Evolutionary conservation across 2,113 vertebrate species (phyloP).

Genomic region (Stomatorhinus ivindoensis): DNA sequence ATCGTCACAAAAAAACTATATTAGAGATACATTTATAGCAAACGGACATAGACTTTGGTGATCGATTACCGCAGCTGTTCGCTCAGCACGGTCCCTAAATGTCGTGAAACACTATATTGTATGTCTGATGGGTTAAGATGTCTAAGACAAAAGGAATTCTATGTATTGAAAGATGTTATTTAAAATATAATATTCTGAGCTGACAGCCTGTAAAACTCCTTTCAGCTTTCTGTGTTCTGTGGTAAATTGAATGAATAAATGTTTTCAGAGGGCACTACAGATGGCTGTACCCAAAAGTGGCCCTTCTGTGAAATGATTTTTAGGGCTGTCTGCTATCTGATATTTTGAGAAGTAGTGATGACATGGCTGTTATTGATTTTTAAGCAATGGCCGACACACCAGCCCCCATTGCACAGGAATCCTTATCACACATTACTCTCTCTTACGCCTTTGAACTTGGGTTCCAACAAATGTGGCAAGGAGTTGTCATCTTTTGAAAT

Average conservation of each 20-base stretch:
- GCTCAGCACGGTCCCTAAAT: background rate
- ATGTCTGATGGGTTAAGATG: background rate
- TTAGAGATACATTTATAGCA: background rate
- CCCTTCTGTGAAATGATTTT: background rate
- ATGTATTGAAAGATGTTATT: background rate
- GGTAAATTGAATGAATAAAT: background rate
- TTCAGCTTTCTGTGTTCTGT: background rate
- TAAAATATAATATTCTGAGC: background rate
- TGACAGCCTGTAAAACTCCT: background rate
- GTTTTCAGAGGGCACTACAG: background rate
- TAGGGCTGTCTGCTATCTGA: background rate
- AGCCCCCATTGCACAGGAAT: background rate
- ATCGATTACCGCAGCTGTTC: background rate
- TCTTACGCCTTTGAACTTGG: background rate
- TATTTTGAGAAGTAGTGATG: background rate
- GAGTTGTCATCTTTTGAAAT: background rate
- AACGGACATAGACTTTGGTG: background rate
- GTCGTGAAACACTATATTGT: background rate
- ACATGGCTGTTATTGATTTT: background rate
- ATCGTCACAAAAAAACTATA: background rate
- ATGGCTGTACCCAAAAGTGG: background rate
- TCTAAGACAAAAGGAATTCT: background rate
- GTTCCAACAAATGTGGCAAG: background rate
- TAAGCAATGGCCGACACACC: background rate
- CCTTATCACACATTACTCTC: background rate